Conservation (phyloP, 1,140 invertebrate species). For the Caenorhabditis remanei region DNA sequence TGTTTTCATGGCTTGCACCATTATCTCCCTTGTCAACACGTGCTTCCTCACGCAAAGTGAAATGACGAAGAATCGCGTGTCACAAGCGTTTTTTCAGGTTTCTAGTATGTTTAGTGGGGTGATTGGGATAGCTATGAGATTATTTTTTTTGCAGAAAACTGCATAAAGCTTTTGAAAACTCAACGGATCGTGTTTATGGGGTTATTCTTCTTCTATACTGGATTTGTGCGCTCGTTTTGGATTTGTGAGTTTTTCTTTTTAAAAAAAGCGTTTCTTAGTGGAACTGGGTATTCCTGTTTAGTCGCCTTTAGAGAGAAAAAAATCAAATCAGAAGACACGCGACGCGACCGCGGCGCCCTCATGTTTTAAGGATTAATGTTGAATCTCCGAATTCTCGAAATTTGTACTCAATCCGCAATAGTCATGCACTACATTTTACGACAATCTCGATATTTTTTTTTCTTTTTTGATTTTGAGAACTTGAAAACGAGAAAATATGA, state of each 20-base stretch:
- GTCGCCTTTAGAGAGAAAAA: too few species aligned
- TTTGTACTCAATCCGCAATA: too few species aligned
- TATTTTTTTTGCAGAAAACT: background rate
- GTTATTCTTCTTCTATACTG: constrained; percentile 48
- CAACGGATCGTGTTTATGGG: background rate
- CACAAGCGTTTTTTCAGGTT: background rate
- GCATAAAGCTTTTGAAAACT: background rate
- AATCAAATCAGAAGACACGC: too few species aligned
- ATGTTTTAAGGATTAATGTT: too few species aligned
- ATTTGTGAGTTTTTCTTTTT: constrained; percentile 5
- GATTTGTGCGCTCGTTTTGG: constrained; percentile 10
- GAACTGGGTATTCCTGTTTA: too few species aligned
- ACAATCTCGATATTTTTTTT: too few species aligned
- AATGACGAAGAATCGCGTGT: background rate
- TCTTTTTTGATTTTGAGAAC: too few species aligned
- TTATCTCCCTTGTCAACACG: background rate
- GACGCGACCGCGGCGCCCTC: too few species aligned
- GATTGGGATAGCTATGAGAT: background rate
- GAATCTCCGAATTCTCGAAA: too few species aligned
- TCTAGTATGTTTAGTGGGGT: background rate
- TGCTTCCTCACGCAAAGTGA: background rate
- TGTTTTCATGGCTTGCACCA: background rate
- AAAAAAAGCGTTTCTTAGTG: background rate
- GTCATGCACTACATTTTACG: too few species aligned
- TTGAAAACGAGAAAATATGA: too few species aligned